Base-by-base conservation (phyloP, 2,888 invertebrate genomes). In the Alsophila aescularia region DNA sequence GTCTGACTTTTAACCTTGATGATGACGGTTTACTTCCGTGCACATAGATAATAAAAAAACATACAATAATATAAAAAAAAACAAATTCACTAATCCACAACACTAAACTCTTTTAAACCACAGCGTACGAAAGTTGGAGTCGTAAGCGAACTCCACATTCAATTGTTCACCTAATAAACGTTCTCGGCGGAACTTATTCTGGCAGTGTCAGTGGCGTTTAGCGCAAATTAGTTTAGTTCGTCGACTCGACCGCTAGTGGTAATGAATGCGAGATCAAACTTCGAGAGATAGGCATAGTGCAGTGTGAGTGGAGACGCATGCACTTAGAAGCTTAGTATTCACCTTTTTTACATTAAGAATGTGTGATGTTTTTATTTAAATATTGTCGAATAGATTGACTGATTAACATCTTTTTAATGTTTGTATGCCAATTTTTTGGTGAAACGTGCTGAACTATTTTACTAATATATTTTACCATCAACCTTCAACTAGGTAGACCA, bases 171-270 rank as follows among this genome's bases (percentile, higher is more conserved):
- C 60, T 67, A 73, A 75, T 75, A 75, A 79, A 72, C 70, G 72
- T 60, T 31, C 42, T 60, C 52, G 55, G 64, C 64, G 51, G 47
- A 66, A 63, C 59, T 61, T 66, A 75, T 75, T 75, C 77, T 48
- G 61, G 62, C 60, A 69, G 70, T 70, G 79, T 75, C 74, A 64
- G 70, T 66, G 62, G 67, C 73, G 72, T 72, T 77, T 75, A 74
- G 72, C 58, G 60, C 72, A 77, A 85, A 85, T 85, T 85, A 81
- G 83, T 82, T 85, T 83, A 84, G 85, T 85, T 83, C 67, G 66
- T 51, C 67, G 67, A 62, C 67, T 58, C 67, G 64, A 67, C 74
- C 73, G 62, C 72, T 42, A 52, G 49, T 66, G 58, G 73, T 78
- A 81, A 81, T 78, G 78, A 83, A 81, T 72, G 72, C 69, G 60